Conservation (phyloP, 2,888 invertebrate species). For the Eustalomyia histrio region DNA sequence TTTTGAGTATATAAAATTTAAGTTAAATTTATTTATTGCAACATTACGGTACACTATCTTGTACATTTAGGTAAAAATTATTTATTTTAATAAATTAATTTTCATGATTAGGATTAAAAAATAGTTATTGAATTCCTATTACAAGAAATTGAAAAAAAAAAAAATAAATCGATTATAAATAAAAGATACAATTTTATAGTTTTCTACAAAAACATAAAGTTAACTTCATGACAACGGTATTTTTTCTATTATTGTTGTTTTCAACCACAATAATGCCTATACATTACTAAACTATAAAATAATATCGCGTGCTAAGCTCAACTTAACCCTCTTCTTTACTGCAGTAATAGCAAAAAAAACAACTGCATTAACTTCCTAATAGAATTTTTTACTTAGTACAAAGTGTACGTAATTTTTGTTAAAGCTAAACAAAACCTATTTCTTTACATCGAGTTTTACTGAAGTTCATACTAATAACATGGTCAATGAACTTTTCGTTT, state of each 20-base stretch:
- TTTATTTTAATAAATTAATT: neutral
- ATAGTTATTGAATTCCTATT: too few relatives aligned
- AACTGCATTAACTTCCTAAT: slow-evolving; percentile 42
- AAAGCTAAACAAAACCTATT: slow-evolving; percentile 18
- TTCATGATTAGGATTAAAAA: neutral
- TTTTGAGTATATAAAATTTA: too few relatives aligned
- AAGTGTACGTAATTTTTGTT: neutral
- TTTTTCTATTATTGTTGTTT: neutral
- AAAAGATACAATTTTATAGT: too few relatives aligned
- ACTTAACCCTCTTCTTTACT: slow-evolving; percentile 45
- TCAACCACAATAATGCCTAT: neutral
- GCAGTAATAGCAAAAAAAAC: slow-evolving; percentile 11
- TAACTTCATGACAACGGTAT: neutral
- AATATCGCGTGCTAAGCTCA: slow-evolving; percentile 49
- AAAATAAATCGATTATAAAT: too few relatives aligned
- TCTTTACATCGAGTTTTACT: slow-evolving; percentile 12
- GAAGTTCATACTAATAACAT: slow-evolving; percentile 44
- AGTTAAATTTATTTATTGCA: too few relatives aligned
- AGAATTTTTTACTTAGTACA: slow-evolving; percentile 41
- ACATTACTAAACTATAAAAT: slow-evolving; percentile 2
- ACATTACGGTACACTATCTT: neutral
- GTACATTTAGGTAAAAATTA: neutral
- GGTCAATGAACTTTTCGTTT: slow-evolving; percentile 57
- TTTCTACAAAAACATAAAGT: too few relatives aligned
- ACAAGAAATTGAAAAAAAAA: too few relatives aligned